Conservation (phyloP, 2,113 vertebrate genomes). For the Halcyon senegalensis region DNA sequence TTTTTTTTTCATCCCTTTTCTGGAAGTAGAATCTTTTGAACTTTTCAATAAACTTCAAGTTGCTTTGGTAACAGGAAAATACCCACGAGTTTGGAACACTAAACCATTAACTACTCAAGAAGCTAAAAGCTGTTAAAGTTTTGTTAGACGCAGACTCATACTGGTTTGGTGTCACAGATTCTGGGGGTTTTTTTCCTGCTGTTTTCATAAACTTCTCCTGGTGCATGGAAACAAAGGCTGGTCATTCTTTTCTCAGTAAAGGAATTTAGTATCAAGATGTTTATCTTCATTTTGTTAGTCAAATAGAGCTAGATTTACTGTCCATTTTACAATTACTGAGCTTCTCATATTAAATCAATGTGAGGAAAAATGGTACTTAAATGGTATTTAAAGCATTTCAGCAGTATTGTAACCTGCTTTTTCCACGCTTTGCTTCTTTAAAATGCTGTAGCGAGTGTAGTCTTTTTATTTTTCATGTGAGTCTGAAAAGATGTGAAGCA, state of each 20-base stretch:
- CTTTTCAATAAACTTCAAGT: background rate
- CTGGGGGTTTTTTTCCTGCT: background rate
- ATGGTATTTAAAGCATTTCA: background rate
- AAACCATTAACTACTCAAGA: background rate
- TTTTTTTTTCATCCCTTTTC: background rate
- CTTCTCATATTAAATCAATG: background rate
- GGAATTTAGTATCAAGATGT: background rate
- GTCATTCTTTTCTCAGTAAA: background rate
- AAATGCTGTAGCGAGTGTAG: background rate
- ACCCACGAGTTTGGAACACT: accelerated
- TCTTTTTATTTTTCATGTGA: background rate
- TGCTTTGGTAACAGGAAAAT: background rate
- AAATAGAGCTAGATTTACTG: background rate
- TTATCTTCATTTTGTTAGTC: background rate
- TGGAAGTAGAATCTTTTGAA: background rate
- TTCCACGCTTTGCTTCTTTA: background rate
- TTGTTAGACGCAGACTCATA: background rate
- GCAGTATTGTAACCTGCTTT: background rate
- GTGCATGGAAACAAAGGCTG: background rate
- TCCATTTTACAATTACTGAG: background rate
- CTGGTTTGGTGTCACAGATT: background rate
- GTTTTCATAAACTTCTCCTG: background rate
- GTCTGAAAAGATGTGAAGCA: background rate
- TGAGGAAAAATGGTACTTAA: background rate
- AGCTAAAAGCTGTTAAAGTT: background rate